phyloP scores from a whole-genome alignment of 2,888 invertebrate species.

The Piscicola geometra region DNA sequence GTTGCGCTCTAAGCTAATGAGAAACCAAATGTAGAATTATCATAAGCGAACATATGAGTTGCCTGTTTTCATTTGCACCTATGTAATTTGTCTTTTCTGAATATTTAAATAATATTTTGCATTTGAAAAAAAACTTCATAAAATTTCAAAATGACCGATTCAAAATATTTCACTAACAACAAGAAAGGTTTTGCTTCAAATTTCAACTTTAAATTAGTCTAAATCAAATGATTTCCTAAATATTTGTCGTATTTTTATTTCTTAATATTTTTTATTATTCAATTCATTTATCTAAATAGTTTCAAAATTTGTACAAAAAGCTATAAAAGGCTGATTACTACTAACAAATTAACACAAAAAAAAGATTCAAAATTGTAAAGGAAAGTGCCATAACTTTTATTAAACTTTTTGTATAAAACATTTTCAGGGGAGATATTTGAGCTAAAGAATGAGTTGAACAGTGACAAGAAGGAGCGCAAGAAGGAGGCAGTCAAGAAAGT shows the following conservation, averaged over 20 bases:
- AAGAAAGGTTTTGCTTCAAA: slow-evolving; percentile 75
- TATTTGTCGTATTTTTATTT: too few species aligned
- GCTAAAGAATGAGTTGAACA: slow-evolving; percentile 94
- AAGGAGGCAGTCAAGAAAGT: slow-evolving; percentile 99
- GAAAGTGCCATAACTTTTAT: too few species aligned
- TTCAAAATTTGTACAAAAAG: too few species aligned
- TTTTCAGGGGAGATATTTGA: slow-evolving; percentile 99
- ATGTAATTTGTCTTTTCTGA: neutral
- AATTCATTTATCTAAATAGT: too few species aligned
- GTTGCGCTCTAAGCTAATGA: neutral
- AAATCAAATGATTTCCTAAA: neutral
- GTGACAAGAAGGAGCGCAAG: slow-evolving; percentile 99
- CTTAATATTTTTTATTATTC: neutral
- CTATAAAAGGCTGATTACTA: too few species aligned
- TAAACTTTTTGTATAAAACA: too few species aligned
- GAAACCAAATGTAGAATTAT: slow-evolving; percentile 11
- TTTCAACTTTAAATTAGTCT: neutral
- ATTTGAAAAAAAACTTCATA: neutral
- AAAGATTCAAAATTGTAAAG: too few species aligned
- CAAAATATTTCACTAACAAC: slow-evolving; percentile 98
- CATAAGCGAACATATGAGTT: neutral
- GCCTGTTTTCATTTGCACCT: neutral
- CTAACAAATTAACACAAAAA: too few species aligned
- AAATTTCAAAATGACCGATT: slow-evolving; percentile 80
- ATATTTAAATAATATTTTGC: neutral